A percentile compares a stretch with the other conserved stretches of the same genome.
These are phyloP conservation scores for Gallinago stenura DNA, from an alignment of 2,797 vertebrate genomes.

Conservation along the genomic window DNA sequence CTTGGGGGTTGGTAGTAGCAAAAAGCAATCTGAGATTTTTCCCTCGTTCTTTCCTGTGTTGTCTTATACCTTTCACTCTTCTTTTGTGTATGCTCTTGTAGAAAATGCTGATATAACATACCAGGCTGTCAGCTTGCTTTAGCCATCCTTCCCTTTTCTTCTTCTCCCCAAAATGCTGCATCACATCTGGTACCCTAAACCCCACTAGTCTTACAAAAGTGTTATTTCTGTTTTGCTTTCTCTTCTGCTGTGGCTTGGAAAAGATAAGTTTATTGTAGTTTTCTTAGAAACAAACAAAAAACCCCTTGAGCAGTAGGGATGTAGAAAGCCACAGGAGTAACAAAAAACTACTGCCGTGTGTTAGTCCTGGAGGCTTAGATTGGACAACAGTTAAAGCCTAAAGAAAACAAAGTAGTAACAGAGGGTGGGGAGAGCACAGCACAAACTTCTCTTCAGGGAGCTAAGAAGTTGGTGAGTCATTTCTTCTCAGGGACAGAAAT, in stretches of 20 bases:
- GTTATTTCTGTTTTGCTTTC: not conserved
- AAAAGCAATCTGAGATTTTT: not conserved
- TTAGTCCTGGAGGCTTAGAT: not conserved
- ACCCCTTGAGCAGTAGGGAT: not conserved
- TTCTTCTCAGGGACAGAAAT: not conserved
- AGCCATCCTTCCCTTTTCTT: not conserved
- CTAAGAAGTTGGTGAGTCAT: not conserved
- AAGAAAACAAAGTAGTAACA: not conserved
- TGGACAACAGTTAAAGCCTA: not conserved
- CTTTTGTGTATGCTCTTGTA: not conserved
- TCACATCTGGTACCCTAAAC: not conserved
- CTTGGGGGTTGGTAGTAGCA: not conserved
- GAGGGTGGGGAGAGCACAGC: not conserved
- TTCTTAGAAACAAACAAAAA: not conserved
- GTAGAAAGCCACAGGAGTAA: not conserved
- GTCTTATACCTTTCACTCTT: not conserved
- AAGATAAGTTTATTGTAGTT: not conserved
- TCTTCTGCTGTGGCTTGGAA: not conserved
- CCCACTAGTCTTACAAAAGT: rapidly evolving
- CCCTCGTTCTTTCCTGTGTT: not conserved
- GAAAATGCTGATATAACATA: not conserved
- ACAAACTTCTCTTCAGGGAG: not conserved
- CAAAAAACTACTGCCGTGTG: not conserved
- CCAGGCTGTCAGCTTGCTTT: not conserved
- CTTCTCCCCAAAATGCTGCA: not conserved